Evolutionary conservation across 2,113 vertebrate genomes (phyloP).

Genomic region (Hippoglossus stenolepis): DNA sequence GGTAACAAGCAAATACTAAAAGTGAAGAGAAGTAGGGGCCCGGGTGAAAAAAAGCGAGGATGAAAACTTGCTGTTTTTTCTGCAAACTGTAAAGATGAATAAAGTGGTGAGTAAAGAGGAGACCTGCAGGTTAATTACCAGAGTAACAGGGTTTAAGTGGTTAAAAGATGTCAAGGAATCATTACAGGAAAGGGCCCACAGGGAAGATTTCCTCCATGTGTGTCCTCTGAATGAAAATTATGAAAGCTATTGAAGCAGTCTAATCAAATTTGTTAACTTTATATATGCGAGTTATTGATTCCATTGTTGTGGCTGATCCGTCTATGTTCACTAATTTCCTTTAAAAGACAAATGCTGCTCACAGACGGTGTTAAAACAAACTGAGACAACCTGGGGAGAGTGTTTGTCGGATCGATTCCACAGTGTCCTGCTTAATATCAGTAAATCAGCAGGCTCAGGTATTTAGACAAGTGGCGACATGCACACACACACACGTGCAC

Average conservation of each 20-base stretch:
- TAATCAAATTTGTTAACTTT: neutral
- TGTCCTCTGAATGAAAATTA: neutral
- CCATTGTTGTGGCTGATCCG: neutral
- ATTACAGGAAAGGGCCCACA: neutral
- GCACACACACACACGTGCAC: neutral
- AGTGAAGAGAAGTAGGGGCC: neutral
- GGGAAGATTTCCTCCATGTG: neutral
- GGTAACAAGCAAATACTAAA: constrained; percentile 43
- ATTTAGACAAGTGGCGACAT: constrained; percentile 20
- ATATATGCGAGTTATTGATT: neutral
- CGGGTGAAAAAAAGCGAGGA: neutral
- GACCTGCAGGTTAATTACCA: neutral
- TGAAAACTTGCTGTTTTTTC: neutral
- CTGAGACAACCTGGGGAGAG: neutral
- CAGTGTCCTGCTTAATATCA: constrained; percentile 24
- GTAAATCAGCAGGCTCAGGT: constrained; percentile 33
- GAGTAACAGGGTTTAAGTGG: neutral
- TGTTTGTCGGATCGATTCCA: constrained; percentile 18
- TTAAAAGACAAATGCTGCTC: neutral
- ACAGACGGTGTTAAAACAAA: neutral
- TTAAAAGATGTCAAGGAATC: neutral
- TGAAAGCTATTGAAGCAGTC: neutral
- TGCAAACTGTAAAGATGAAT: neutral
- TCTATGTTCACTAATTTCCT: neutral
- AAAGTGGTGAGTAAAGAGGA: neutral